Percentiles rank a stretch among this genome's conserved stretches.
Conservation (phyloP, 2,888 invertebrate species). For the Trissonchulus latispiculum region DNA sequence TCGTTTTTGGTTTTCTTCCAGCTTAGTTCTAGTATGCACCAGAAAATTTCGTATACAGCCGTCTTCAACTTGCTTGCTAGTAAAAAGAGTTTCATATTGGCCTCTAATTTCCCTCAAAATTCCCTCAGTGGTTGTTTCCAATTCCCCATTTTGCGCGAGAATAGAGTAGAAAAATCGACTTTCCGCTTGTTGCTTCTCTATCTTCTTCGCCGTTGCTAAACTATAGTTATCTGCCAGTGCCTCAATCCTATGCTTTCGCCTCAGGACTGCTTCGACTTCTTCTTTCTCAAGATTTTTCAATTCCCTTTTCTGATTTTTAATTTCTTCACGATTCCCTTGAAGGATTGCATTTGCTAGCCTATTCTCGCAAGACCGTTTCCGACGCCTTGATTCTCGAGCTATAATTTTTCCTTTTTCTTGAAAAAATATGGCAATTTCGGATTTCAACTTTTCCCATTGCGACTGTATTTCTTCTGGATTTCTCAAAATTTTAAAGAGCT, state of each 20-base stretch:
- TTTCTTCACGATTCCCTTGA: too few species aligned
- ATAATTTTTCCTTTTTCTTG: neutral
- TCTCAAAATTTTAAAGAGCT: neutral
- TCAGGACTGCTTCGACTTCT: neutral
- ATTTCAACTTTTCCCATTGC: neutral
- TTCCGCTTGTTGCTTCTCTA: neutral
- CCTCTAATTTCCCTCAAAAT: constrained; percentile 5
- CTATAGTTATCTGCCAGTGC: neutral
- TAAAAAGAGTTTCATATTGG: constrained; percentile 11
- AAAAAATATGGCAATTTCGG: neutral
- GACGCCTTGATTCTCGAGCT: neutral
- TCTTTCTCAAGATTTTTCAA: too few species aligned
- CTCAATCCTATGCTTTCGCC: neutral
- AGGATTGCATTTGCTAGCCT: too few species aligned
- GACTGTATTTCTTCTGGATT: neutral
- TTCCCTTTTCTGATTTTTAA: too few species aligned
- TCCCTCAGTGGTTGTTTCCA: neutral
- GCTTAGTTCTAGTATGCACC: neutral
- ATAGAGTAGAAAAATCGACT: neutral
- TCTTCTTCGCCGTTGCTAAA: neutral
- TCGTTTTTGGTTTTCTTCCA: neutral
- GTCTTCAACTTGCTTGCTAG: neutral
- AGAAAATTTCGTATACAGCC: neutral
- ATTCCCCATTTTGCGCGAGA: neutral
- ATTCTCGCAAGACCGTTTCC: too few species aligned